Evolutionary conservation across 2,888 invertebrate species (phyloP), one percentile per base, ranked within the genome.

Genomic region (Didymodactylos carnosus): DNA sequence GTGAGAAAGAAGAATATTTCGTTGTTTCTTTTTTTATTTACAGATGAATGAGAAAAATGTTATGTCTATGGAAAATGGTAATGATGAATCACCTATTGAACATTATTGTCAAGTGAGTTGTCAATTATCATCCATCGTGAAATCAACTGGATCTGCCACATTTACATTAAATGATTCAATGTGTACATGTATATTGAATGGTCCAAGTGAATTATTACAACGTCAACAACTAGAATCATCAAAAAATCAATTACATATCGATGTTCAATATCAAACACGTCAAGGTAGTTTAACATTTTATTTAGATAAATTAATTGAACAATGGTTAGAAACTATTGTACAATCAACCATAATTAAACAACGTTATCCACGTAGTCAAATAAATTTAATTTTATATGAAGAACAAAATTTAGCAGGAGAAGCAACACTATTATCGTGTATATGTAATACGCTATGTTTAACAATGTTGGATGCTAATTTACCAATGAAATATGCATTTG

Each of bases 371-470:
- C 86, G 92, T 71, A 88, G 92, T 0, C 88, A 89, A 39, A 87
- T 94, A 78, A 87, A 87, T 0, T 84, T 94, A 51, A 88, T 89
- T 73, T 82, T 94, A 73, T 93, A 94, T 82, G 93, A 94, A 85
- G 83, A 93, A 80, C 91, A 93, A 80, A 88, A 92, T 83, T 13
- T 62, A 35, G 29, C 62, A 3, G 62, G 62, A 10, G 62, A 62
- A 62, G 62, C 62, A 35, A 62, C 62, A 7, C 29, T 62, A n/a
- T 35, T 62, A 19, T 88, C 91, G 0, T 89, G 90, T 82, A 87
- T 89, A 19, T 85, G 94, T 41, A 94, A 94, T 85, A 89, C 90
- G 35, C 86, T 88, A 0, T 92, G 91, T 81, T 84, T 92, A 75
- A 91, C 92, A 0, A 84, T 92, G 40, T 85, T 94, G 1, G 89